Evolutionary conservation across 2,113 vertebrate genomes (phyloP).

Genomic region (Saimiri boliviensis): DNA sequence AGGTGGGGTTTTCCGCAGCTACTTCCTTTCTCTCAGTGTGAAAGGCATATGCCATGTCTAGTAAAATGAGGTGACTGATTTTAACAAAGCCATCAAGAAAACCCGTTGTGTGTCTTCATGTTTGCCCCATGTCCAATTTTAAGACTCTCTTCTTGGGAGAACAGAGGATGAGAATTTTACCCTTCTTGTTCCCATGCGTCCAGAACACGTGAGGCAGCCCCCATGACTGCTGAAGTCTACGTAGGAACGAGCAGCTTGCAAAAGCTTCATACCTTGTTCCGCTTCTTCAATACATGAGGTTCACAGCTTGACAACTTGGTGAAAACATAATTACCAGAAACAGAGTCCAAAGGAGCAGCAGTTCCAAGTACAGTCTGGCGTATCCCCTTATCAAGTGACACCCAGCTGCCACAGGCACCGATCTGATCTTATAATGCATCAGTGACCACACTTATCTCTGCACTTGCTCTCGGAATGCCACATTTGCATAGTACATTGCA

Average conservation of each 20-base stretch:
- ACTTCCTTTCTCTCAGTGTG: not conserved
- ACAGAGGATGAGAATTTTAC: not conserved
- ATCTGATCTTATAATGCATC: conserved; percentile 52
- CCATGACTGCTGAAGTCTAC: not conserved
- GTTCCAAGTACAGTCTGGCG: conserved; percentile 70
- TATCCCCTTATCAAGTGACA: conserved; percentile 58
- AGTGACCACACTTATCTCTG: conserved; percentile 63
- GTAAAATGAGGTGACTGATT: not conserved
- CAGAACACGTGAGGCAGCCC: not conserved
- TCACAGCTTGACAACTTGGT: not conserved
- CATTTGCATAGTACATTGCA: conserved; percentile 70
- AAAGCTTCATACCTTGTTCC: conserved; percentile 4
- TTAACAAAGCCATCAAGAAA: not conserved
- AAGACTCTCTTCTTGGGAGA: conserved; percentile 19
- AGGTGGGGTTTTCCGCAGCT: not conserved
- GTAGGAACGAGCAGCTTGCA: not conserved
- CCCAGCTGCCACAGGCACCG: conserved; percentile 33
- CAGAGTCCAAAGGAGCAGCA: conserved; percentile 11
- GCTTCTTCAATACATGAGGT: not conserved
- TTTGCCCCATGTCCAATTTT: not conserved
- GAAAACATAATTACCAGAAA: conserved; percentile 67
- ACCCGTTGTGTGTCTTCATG: not conserved
- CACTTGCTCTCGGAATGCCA: conserved; percentile 37
- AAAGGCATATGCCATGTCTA: not conserved
- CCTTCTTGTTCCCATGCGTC: not conserved